phyloP scores from a whole-genome alignment of 2,888 invertebrate species.

The Mermis nigrescens region DNA sequence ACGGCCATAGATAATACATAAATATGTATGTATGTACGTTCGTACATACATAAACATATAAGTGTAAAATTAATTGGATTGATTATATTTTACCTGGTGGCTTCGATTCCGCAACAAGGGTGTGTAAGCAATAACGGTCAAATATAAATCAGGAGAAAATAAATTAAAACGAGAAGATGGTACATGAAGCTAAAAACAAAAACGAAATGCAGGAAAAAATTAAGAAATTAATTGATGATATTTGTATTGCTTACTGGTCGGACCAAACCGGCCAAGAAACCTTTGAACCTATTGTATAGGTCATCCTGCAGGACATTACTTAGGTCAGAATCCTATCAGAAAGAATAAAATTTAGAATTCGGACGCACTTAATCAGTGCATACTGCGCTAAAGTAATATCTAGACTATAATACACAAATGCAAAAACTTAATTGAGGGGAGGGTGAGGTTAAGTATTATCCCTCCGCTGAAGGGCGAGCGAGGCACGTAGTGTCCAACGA shows the following conservation, averaged over 20 bases:
- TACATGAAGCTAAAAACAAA: conserved; percentile 9
- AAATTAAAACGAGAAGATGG: not conserved
- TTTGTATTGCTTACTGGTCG: conserved; percentile 30
- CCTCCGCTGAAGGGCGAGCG: too few species aligned
- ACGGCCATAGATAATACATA: too few species aligned
- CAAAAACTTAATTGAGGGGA: too few species aligned
- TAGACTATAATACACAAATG: too few species aligned
- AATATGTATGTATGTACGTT: too few species aligned
- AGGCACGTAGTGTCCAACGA: too few species aligned
- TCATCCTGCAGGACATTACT: conserved; percentile 33
- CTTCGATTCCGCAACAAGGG: conserved; percentile 51
- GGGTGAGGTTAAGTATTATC: too few species aligned
- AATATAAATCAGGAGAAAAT: conserved; percentile 38
- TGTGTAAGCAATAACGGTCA: conserved; percentile 55
- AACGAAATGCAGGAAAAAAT: conserved; percentile 4
- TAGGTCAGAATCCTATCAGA: conserved; percentile 32
- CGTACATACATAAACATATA: too few species aligned
- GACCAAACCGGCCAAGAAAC: conserved; percentile 32
- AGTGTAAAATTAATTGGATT: too few species aligned
- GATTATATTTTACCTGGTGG: conserved; percentile 45
- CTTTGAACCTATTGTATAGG: conserved; percentile 30
- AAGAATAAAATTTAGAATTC: not conserved
- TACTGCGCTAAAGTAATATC: too few species aligned
- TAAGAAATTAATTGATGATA: not conserved
- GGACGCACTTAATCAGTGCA: too few species aligned